phyloP scores from a whole-genome alignment of 2,113 vertebrate genomes.

The Indicator indicator region DNA sequence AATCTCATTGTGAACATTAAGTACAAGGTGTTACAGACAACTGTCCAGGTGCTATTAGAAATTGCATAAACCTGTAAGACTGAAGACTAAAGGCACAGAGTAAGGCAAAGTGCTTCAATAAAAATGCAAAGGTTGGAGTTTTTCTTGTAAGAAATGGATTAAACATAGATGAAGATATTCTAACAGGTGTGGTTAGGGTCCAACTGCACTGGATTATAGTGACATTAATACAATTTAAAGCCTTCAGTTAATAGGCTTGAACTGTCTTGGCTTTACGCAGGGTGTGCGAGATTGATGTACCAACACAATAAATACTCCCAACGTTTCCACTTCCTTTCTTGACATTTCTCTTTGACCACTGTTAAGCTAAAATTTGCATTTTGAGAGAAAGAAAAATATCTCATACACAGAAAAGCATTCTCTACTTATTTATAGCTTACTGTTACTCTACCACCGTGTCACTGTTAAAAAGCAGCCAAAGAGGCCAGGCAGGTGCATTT shows the following conservation, averaged over 20 bases:
- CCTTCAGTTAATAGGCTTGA: slow-evolving; percentile 23
- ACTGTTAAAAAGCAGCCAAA: neutral
- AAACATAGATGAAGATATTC: neutral
- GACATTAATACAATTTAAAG: slow-evolving; percentile 26
- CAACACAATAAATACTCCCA: neutral
- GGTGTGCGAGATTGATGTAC: neutral
- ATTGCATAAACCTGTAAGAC: neutral
- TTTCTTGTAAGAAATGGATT: neutral
- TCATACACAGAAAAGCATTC: neutral
- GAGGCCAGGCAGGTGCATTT: neutral
- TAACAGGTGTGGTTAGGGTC: slow-evolving; percentile 25
- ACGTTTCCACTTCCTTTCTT: neutral
- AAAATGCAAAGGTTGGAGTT: neutral
- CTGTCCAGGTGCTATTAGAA: neutral
- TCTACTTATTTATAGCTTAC: neutral
- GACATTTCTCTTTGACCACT: slow-evolving; percentile 16
- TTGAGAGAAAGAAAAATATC: neutral
- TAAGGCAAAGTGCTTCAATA: neutral
- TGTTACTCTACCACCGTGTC: neutral
- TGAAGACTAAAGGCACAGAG: neutral
- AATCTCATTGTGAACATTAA: slow-evolving; percentile 12
- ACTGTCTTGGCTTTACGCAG: neutral
- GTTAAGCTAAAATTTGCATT: slow-evolving; percentile 3
- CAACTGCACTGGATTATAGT: neutral
- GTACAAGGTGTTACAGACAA: slow-evolving; percentile 32